Base-by-base conservation (phyloP, 2,113 vertebrate species). In the Mesitornis unicolor region DNA sequence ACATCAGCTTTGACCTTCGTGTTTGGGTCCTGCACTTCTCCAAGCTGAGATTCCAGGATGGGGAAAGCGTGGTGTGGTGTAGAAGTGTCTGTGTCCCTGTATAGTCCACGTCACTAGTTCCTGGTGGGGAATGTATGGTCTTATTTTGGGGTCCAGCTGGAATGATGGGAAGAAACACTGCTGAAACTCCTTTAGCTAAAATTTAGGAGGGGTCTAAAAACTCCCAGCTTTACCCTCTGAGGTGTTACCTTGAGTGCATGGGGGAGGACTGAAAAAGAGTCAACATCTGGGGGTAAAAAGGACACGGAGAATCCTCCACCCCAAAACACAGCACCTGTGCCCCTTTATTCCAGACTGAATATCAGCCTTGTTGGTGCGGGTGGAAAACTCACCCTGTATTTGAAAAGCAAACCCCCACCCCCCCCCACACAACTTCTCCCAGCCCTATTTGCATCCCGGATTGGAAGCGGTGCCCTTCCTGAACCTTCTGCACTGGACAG, bases 401-500 rank as follows among this genome's bases (percentile, higher is more conserved):
- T 89, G 28, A 87, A 87, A 93, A 83, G 3, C 43, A 81, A 94
- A 25, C 73, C 24, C 24, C 80, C 42, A 53, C 11, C 18, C 5
- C 33, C 59, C 56, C 43, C 48, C 59, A 70, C 20, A 70, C 13
- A 42, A 10, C 36, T 87, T 96, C 95, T 90, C 69, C 81, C 64
- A 40, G 67, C 36, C 36, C 81, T 87, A 47, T 90, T 94, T 94
- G 91, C 94, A 69, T 69, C 92, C 95, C 18, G 0, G 78, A 79
- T 88, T 97, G 90, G 94, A 95, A 96, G 60, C 2, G 1, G 3
- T 87, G 93, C 94, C 96, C 97, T 97, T 97, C 85, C 92, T 95
- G 95, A 94, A 91, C 95, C 89, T 87, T 61, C 74, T 13, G 33
- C 15, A 17, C 57, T 2, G 74, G 89, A 98, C 98, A 98, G 98